Percentiles rank a stretch among this genome's conserved stretches.
Evolutionary conservation across 2,797 vertebrate genomes (phyloP).

Genomic region (Sparus aurata): DNA sequence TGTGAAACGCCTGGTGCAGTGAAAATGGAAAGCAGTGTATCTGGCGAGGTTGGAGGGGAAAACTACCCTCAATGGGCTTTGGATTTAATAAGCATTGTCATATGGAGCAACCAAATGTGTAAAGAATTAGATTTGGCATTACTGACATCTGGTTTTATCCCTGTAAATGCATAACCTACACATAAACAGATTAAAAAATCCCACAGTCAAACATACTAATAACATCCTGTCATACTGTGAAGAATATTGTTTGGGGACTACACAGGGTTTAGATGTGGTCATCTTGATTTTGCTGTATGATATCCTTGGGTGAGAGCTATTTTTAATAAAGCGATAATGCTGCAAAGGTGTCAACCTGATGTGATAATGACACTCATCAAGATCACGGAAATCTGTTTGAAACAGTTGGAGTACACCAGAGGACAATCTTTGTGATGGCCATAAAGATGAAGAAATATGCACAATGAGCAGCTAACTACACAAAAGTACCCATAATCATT

Average conservation of each 20-base stretch:
- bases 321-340: conserved; percentile 12
- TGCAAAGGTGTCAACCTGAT: conserved; percentile 20
- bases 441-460: conserved; percentile 4
- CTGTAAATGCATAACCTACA: conserved; percentile 32
- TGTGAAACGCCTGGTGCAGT: conserved; percentile 49
- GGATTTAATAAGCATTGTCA: conserved; percentile 69
- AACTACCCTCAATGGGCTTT: conserved; percentile 63
- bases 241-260: conserved; percentile 9
- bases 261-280: conserved; percentile 19
- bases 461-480: conserved; percentile 11
- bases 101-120: conserved; percentile 42
- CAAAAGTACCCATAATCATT: conserved; percentile 5
- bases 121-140: conserved; percentile 57
- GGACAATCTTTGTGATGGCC: conserved; percentile 9
- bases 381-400: conserved; percentile 31
- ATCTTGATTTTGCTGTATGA: conserved; percentile 12
- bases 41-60: conserved; percentile 45
- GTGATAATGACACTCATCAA: conserved; percentile 28
- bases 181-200: conserved; percentile 31
- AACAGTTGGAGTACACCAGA: conserved; percentile 13
- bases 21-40: conserved; percentile 50
- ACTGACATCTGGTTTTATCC: conserved; percentile 52
- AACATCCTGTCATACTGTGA: conserved; percentile 31
- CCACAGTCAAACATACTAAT: conserved; percentile 21
- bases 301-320: conserved; percentile 6